phyloP scores from a whole-genome alignment of 2,888 invertebrate genomes.

The Anthoptus insignis region DNA sequence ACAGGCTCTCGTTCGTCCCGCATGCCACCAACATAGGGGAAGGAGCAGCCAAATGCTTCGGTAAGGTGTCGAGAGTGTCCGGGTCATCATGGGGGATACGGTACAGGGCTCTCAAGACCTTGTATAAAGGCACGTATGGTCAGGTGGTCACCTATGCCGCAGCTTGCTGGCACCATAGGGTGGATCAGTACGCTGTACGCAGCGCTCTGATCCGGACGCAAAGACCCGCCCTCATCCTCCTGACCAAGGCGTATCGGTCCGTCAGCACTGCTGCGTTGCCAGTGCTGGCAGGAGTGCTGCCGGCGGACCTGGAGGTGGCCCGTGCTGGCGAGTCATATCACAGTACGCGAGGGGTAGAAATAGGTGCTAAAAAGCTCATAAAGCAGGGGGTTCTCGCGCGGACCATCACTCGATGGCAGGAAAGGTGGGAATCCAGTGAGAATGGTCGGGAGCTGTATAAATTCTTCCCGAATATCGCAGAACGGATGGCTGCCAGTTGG shows the following conservation, averaged over 20 bases:
- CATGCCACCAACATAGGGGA: constrained; percentile 37
- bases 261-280: constrained; percentile 49
- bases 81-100: constrained; percentile 51
- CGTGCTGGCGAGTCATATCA: too few species aligned
- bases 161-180: constrained; percentile 30
- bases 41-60: constrained; percentile 33
- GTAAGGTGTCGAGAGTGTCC: constrained; percentile 49
- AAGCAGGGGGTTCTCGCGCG: too few species aligned
- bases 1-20: constrained; percentile 26
- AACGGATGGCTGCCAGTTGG: too few species aligned
- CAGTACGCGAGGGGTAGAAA: too few species aligned
- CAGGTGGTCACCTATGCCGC: constrained; percentile 45
- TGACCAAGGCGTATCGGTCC: constrained; percentile 54
- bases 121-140: constrained; percentile 48
- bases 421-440: too few species aligned
- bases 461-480: too few species aligned
- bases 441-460: too few species aligned
- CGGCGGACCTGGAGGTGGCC: constrained; percentile 46
- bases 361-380: too few species aligned
- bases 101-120: constrained; percentile 40
- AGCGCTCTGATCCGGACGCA: constrained; percentile 39
- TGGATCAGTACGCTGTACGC: background rate
- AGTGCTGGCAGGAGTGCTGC: constrained; percentile 52
- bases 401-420: too few species aligned
- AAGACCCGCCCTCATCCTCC: background rate